A percentile compares a stretch with the other conserved stretches of the same genome.
These are phyloP conservation scores for Brachymystax lenok DNA, from an alignment of 2,797 vertebrate genomes.

Conservation along the genomic window DNA sequence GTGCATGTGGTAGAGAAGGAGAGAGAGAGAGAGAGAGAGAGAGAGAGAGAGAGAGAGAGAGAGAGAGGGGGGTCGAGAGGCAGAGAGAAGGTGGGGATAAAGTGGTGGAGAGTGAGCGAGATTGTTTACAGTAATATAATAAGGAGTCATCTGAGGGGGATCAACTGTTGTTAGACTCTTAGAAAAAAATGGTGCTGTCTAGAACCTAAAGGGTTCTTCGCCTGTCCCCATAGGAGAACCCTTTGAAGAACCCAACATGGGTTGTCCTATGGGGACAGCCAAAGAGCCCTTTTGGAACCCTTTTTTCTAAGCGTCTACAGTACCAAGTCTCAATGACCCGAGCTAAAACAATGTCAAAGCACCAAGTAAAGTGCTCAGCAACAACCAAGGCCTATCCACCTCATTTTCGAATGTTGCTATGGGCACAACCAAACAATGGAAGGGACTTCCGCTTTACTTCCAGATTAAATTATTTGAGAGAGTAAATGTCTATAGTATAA, in stretches of 20 bases:
- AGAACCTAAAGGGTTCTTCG: too few relatives aligned
- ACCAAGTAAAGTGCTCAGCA: constrained; percentile 15
- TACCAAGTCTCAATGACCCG: background rate
- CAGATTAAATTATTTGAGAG: too few relatives aligned
- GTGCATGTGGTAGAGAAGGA: background rate
- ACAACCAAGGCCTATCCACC: background rate
- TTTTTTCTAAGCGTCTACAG: background rate
- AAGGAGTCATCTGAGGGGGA: background rate
- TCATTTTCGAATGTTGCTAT: too few relatives aligned
- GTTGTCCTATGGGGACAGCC: too few relatives aligned
- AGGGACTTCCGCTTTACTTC: too few relatives aligned
- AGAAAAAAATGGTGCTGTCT: too few relatives aligned
- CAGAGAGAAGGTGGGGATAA: background rate
- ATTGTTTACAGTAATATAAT: background rate
- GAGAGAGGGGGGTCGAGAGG: background rate
- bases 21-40: background rate
- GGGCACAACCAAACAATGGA: too few relatives aligned
- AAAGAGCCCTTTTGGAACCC: too few relatives aligned
- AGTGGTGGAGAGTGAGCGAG: background rate
- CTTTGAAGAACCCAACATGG: too few relatives aligned
- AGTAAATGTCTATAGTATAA: too few relatives aligned
- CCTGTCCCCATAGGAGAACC: too few relatives aligned
- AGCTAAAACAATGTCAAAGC: constrained; percentile 6
- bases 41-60: background rate
- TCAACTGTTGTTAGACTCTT: background rate